A percentile compares a stretch with the other conserved stretches of the same genome.
These are phyloP conservation scores for Augochlorella aurata DNA, from an alignment of 2,888 invertebrate genomes.

Conservation along the genomic window DNA sequence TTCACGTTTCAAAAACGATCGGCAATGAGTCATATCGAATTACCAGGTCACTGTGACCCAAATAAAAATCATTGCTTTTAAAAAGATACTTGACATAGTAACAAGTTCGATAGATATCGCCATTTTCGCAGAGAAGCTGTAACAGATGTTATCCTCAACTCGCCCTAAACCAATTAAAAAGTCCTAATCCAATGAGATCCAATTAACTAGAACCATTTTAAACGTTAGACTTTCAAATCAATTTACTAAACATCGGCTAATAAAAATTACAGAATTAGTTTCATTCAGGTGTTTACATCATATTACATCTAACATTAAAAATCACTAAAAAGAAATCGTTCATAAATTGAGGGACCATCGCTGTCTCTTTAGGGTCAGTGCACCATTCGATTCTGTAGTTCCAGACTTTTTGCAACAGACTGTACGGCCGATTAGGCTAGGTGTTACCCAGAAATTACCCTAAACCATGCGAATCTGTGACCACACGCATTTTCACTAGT, in stretches of 20 bases:
- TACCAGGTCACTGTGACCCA: conserved; percentile 8
- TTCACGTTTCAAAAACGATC: conserved; percentile 19
- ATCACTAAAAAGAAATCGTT: too few species aligned
- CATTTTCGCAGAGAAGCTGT: neutral
- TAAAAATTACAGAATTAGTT: too few species aligned
- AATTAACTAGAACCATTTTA: neutral
- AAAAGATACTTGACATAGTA: conserved; percentile 14
- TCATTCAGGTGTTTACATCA: too few species aligned
- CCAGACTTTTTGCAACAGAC: neutral
- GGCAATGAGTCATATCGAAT: conserved; percentile 19
- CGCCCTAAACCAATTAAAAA: neutral
- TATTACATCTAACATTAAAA: too few species aligned
- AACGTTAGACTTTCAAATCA: neutral
- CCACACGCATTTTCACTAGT: neutral
- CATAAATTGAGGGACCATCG: too few species aligned
- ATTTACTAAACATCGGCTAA: too few species aligned
- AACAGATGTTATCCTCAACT: neutral
- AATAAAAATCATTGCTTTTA: conserved; percentile 17
- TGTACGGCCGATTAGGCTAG: neutral
- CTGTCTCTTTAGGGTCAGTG: neutral
- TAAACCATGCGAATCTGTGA: neutral
- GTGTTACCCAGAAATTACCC: conserved; percentile 1
- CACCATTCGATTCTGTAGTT: neutral
- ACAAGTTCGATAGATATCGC: neutral
- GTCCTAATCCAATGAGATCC: neutral